Conservation (phyloP, 2,888 invertebrate species). For the Patella depressa region DNA sequence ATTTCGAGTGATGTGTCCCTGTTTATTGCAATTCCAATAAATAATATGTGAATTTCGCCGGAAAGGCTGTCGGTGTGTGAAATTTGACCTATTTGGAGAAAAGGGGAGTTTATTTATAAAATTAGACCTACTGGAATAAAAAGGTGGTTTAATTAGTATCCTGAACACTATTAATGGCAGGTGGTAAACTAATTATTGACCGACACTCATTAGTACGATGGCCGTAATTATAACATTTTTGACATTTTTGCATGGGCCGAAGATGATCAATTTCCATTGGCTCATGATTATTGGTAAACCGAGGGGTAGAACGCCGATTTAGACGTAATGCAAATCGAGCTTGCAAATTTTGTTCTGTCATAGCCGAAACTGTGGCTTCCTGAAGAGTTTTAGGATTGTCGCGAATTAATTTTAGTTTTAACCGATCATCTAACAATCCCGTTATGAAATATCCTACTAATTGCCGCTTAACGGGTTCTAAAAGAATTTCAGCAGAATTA, state of each 20-base stretch:
- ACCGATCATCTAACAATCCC: slow-evolving; percentile 7
- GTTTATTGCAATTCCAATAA: too few relatives aligned
- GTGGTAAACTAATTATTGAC: too few relatives aligned
- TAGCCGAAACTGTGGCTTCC: background rate
- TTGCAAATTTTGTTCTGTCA: slow-evolving; percentile 12
- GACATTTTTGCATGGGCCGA: background rate
- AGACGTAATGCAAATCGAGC: background rate
- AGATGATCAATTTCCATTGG: background rate
- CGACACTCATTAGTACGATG: too few relatives aligned
- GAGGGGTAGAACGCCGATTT: background rate
- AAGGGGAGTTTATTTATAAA: too few relatives aligned
- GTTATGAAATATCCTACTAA: slow-evolving; percentile 15
- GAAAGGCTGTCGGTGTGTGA: too few relatives aligned
- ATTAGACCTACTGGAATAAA: too few relatives aligned
- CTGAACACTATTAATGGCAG: too few relatives aligned
- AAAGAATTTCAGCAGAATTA: background rate
- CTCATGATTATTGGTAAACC: background rate
- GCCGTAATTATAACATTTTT: too few relatives aligned
- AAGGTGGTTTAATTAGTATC: too few relatives aligned
- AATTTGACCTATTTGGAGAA: too few relatives aligned
- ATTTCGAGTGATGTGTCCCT: too few relatives aligned
- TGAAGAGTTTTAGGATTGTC: slow-evolving; percentile 5
- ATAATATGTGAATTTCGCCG: too few relatives aligned
- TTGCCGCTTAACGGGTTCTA: slow-evolving; percentile 9
- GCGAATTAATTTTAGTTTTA: slow-evolving; percentile 13